Percentiles rank a stretch among this genome's conserved stretches.
Conservation (phyloP, 2,888 invertebrate species). For the Caenorhabditis sp. region DNA sequence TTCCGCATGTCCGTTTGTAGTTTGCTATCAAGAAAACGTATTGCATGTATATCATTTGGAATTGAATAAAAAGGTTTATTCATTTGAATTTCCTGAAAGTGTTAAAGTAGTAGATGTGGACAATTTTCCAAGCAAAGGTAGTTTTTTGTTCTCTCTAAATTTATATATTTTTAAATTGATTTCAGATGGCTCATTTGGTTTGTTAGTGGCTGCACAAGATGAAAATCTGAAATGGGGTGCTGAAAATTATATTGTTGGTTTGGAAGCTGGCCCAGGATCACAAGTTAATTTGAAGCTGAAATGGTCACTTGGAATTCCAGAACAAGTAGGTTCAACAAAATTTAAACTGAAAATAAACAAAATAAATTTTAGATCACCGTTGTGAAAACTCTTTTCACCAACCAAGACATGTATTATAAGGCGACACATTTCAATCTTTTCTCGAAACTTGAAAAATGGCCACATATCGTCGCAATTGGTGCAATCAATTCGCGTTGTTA, state of each 20-base stretch:
- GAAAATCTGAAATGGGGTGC: conserved; percentile 7
- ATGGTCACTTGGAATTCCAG: not conserved
- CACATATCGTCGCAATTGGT: conserved; percentile 22
- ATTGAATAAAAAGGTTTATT: conserved; percentile 14
- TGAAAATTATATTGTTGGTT: conserved; percentile 16
- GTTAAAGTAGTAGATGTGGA: conserved; percentile 23
- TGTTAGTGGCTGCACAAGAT: conserved; percentile 20
- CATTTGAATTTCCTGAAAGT: conserved; percentile 21
- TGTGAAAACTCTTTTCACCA: conserved; percentile 22
- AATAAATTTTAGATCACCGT: conserved; percentile 8
- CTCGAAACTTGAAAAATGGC: conserved; percentile 14
- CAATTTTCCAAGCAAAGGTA: conserved; percentile 35
- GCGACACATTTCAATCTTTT: conserved; percentile 8
- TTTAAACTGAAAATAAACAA: not conserved
- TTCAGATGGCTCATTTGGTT: conserved; percentile 23
- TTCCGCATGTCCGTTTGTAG: not conserved
- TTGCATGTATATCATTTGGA: not conserved
- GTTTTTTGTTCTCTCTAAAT: not conserved
- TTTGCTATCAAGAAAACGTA: not conserved
- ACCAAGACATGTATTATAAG: conserved; percentile 11
- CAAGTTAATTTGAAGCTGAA: conserved; percentile 5
- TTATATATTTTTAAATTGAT: conserved; percentile 2
- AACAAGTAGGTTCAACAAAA: not conserved
- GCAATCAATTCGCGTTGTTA: conserved; percentile 9
- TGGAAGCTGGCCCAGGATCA: conserved; percentile 4